Evolutionary conservation across 2,797 vertebrate species (phyloP).

Genomic region (Sebastes ruberrimus): DNA sequence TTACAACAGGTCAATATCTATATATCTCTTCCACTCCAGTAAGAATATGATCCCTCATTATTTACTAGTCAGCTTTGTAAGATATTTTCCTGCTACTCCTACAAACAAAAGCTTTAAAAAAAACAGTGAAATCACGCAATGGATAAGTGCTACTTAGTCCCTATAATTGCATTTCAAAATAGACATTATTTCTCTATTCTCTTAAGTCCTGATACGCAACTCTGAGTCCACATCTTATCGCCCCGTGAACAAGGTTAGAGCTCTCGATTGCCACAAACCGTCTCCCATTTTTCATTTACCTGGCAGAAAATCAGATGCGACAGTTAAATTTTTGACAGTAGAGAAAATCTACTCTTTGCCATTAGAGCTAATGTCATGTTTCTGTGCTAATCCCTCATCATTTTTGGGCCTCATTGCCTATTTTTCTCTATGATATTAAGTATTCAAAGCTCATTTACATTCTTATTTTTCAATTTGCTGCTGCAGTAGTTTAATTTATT

Average conservation of each 20-base stretch:
- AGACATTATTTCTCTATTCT: slow-evolving; percentile 53
- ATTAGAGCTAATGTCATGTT: slow-evolving; percentile 88
- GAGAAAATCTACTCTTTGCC: slow-evolving; percentile 72
- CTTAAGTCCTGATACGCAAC: slow-evolving; percentile 66
- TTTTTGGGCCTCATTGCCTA: slow-evolving; percentile 91
- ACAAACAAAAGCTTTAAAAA: slow-evolving; percentile 22
- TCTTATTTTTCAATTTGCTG: slow-evolving; percentile 99
- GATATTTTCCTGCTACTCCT: not conserved
- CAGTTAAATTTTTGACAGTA: slow-evolving; percentile 82
- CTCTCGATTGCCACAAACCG: slow-evolving; percentile 69
- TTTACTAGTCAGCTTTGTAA: slow-evolving; percentile 14
- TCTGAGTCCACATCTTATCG: slow-evolving; percentile 71
- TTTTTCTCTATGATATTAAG: slow-evolving; percentile 99
- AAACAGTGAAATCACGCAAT: slow-evolving; percentile 2
- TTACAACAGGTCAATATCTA: slow-evolving; percentile 25
- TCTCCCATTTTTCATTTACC: slow-evolving; percentile 82
- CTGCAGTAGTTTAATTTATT: slow-evolving; percentile 99
- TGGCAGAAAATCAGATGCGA: slow-evolving; percentile 81
- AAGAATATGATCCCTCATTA: not conserved
- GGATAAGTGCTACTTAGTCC: slow-evolving; percentile 41
- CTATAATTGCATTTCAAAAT: slow-evolving; percentile 47
- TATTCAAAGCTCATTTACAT: slow-evolving; percentile 99
- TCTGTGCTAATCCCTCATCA: slow-evolving; percentile 90
- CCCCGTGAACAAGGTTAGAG: slow-evolving; percentile 73
- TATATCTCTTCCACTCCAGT: not conserved